These are phyloP conservation scores for Drosophila miranda DNA, from an alignment of 1,140 invertebrate genomes.

Conservation along the genomic window DNA sequence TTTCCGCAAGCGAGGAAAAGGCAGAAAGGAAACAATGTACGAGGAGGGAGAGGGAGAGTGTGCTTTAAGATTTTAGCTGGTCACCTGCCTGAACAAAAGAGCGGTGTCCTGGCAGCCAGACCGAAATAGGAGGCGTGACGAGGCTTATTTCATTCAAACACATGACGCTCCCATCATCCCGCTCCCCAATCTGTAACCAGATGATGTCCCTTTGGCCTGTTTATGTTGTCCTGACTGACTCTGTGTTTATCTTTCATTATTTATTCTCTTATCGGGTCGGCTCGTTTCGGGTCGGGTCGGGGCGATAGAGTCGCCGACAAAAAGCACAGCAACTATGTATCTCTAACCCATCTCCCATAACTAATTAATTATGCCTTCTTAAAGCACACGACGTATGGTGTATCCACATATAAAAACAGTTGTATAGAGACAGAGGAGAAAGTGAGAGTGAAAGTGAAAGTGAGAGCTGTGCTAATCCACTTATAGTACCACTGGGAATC, in stretches of 20 bases:
- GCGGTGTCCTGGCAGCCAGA: neutral
- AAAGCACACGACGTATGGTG: constrained; percentile 46
- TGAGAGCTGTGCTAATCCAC: constrained; percentile 33
- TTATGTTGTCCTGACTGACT: constrained; percentile 57
- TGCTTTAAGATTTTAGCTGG: constrained; percentile 58
- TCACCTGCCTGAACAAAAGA: constrained; percentile 55
- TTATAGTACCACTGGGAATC: constrained; percentile 30
- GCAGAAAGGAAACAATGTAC: neutral
- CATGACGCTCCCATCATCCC: constrained; percentile 40
- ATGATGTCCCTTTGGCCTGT: constrained; percentile 44
- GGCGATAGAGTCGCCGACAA: constrained; percentile 52
- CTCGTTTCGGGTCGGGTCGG: constrained; percentile 19
- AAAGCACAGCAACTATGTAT: constrained; percentile 29
- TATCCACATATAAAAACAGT: neutral
- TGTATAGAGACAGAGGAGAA: neutral
- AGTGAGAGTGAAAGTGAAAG: neutral
- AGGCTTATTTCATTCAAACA: constrained; percentile 64
- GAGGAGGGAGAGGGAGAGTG: constrained; percentile 10
- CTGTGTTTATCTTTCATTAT: constrained; percentile 75
- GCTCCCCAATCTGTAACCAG: constrained; percentile 3
- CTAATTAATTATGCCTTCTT: constrained; percentile 67
- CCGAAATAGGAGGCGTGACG: constrained; percentile 26
- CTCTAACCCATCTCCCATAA: constrained; percentile 17
- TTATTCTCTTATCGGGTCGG: constrained; percentile 68
- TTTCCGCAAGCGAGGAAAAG: neutral